phyloP scores from a whole-genome alignment of 2,888 invertebrate species.

The Synergus itoensis region DNA sequence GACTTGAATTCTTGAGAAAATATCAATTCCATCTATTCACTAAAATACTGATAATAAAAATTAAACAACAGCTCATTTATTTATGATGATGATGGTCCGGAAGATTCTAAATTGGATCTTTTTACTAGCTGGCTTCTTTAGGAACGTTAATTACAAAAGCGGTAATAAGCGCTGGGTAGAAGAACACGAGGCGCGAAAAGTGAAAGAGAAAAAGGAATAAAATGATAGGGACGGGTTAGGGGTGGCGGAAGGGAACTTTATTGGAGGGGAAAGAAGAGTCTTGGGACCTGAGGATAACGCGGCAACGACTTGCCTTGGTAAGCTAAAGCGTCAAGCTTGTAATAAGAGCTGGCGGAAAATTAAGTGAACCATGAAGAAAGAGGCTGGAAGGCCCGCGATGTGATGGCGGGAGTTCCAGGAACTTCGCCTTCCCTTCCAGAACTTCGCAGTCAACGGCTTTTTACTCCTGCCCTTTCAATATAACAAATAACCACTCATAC shows the following conservation, averaged over 20 bases:
- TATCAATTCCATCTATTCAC: neutral
- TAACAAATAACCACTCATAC: slow-evolving; percentile 47
- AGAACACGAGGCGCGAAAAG: slow-evolving; percentile 33
- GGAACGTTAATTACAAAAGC: neutral
- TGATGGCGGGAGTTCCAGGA: slow-evolving; percentile 63
- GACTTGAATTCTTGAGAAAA: no score
- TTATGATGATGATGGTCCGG: neutral
- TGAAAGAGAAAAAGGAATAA: slow-evolving; percentile 42
- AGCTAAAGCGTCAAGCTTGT: slow-evolving; percentile 63
- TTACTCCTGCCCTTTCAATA: slow-evolving; percentile 7
- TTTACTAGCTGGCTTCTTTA: slow-evolving; percentile 7
- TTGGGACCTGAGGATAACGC: slow-evolving; percentile 53
- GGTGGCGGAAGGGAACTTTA: slow-evolving; percentile 4
- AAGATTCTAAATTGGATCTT: neutral
- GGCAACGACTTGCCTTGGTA: slow-evolving; percentile 50
- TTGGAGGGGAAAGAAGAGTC: slow-evolving; percentile 45
- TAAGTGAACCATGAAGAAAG: slow-evolving; percentile 70
- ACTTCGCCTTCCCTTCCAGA: slow-evolving; percentile 62
- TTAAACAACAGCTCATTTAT: neutral
- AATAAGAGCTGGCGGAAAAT: slow-evolving; percentile 70
- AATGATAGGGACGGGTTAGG: slow-evolving; percentile 40
- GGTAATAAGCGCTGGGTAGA: neutral
- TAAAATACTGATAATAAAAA: neutral
- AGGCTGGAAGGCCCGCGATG: slow-evolving; percentile 55
- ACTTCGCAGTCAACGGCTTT: slow-evolving; percentile 54